A percentile compares a stretch with the other conserved stretches of the same genome.
Conservation (phyloP, 2,797 vertebrate genomes). For the Falco naumanni region DNA sequence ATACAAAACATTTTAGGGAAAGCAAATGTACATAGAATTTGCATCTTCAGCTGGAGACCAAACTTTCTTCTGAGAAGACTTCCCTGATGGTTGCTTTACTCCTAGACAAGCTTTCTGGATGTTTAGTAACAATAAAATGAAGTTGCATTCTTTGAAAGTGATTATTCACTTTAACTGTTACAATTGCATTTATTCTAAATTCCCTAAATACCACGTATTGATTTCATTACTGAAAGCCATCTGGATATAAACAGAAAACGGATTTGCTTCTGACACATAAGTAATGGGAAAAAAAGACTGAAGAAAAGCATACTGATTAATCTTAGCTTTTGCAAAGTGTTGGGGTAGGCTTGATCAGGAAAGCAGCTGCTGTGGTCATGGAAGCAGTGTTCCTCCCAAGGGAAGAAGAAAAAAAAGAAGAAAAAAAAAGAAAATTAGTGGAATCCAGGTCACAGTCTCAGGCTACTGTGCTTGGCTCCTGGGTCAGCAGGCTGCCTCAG, state of each 20-base stretch:
- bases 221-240: not conserved
- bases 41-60: not conserved
- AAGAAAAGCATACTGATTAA: not conserved
- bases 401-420: too few species aligned
- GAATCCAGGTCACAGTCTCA: not conserved
- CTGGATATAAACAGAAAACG: not conserved
- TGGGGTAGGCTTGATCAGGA: not conserved
- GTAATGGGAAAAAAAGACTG: not conserved
- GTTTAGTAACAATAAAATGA: not conserved
- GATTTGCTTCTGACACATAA: not conserved
- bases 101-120: not conserved
- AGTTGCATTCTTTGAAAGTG: not conserved
- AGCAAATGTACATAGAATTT: not conserved
- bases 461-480: not conserved
- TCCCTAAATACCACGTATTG: not conserved
- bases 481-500: not conserved
- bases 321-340: not conserved
- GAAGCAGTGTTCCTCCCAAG: not conserved
- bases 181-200: not conserved
- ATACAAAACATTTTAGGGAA: not conserved
- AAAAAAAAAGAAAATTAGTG: too few species aligned
- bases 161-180: not conserved
- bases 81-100: not conserved
- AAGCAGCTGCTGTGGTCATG: not conserved
- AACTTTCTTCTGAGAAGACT: not conserved